A percentile compares a stretch with the other conserved stretches of the same genome.
phyloP scores from a whole-genome alignment of 2,113 vertebrate species.

The Neodon shergylaensis region DNA sequence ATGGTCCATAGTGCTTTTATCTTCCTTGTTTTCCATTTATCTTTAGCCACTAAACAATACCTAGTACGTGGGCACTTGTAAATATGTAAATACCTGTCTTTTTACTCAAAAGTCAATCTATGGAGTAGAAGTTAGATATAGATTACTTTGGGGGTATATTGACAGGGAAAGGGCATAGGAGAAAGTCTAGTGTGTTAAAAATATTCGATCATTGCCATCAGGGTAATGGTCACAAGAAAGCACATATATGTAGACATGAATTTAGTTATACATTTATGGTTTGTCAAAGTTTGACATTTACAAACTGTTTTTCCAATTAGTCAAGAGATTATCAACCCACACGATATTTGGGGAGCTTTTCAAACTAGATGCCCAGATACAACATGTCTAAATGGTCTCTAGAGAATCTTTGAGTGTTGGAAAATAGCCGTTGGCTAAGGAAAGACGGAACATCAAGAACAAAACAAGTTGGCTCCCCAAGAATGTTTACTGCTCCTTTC shows the following conservation, averaged over 20 bases:
- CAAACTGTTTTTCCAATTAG: neutral
- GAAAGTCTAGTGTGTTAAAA: neutral
- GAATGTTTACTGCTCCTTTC: neutral
- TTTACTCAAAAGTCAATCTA: neutral
- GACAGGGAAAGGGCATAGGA: neutral
- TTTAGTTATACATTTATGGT: neutral
- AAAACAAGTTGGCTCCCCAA: neutral
- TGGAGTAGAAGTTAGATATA: neutral
- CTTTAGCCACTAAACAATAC: neutral
- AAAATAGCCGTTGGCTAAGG: conserved; percentile 10
- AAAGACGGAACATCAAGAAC: neutral
- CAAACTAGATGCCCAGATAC: neutral
- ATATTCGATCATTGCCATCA: neutral
- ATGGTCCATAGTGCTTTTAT: neutral
- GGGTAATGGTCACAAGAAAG: neutral
- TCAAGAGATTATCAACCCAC: neutral
- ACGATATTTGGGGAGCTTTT: neutral
- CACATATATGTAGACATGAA: neutral
- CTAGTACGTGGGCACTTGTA: neutral
- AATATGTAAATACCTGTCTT: neutral
- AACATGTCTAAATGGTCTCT: neutral
- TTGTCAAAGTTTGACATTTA: neutral
- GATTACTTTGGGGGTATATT: neutral
- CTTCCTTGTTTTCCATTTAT: neutral
- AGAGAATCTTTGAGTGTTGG: neutral